A percentile compares a stretch with the other conserved stretches of the same genome.
These are phyloP conservation scores for Lamellibrachia luymesi DNA, from an alignment of 1,140 invertebrate genomes.

Conservation along the genomic window DNA sequence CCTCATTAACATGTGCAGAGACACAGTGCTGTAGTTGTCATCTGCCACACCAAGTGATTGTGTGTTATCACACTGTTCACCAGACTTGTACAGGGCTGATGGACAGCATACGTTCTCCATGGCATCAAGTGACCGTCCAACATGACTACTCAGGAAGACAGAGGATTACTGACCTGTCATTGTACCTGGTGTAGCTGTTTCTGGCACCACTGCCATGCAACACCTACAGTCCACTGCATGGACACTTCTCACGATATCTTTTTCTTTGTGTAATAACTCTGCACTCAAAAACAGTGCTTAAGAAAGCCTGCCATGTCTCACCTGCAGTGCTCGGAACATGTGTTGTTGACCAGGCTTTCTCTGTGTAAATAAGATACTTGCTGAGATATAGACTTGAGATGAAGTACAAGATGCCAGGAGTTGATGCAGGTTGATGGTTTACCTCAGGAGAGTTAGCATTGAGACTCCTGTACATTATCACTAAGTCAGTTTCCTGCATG, in stretches of 20 bases:
- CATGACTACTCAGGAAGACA: not conserved
- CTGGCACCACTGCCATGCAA: not conserved
- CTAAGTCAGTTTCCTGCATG: not conserved
- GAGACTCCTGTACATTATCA: not conserved
- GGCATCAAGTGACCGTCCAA: not conserved
- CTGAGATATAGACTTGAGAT: not conserved
- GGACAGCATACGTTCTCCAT: not conserved
- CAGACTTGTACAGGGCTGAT: not conserved
- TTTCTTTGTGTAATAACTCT: not conserved
- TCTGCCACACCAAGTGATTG: not conserved
- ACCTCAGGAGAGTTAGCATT: not conserved
- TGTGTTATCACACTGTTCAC: not conserved
- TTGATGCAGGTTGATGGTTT: not conserved
- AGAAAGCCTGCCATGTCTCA: not conserved
- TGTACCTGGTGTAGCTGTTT: not conserved
- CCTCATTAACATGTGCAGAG: not conserved
- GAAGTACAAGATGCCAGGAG: not conserved
- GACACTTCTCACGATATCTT: not conserved
- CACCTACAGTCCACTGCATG: not conserved
- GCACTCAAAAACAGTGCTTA: not conserved
- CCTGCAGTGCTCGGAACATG: not conserved
- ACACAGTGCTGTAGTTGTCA: not conserved
- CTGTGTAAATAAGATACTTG: not conserved
- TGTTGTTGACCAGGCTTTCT: not conserved
- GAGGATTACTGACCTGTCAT: not conserved